Conservation (phyloP, 2,797 vertebrate species). For the Siniperca undulata region DNA sequence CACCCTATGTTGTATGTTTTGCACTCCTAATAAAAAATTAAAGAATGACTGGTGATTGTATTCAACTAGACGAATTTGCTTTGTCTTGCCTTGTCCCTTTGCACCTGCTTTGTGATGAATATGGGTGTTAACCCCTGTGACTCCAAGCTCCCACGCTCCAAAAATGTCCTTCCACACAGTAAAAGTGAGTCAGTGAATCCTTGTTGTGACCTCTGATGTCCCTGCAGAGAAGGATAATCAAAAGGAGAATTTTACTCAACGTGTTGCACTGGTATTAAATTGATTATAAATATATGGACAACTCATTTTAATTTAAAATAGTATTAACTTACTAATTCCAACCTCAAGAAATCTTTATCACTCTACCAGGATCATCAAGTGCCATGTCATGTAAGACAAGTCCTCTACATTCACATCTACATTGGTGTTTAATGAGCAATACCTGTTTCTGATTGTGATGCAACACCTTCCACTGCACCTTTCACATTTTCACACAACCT, state of each 20-base stretch:
- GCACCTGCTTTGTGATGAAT: not conserved
- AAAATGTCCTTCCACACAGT: not conserved
- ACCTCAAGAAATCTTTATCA: not conserved
- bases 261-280: not conserved
- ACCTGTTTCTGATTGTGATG: not conserved
- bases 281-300: not conserved
- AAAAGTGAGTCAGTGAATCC: not conserved
- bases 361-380: not conserved
- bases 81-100: not conserved
- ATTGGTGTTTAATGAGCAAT: not conserved
- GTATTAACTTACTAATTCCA: not conserved
- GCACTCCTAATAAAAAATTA: too few species aligned
- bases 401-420: not conserved
- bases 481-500: slow-evolving; percentile 16
- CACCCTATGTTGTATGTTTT: too few species aligned
- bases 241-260: not conserved
- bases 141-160: not conserved
- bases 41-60: too few species aligned
- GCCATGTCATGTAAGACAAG: not conserved
- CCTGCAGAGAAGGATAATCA: not conserved
- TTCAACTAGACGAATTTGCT: not conserved
- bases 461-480: not conserved
- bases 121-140: not conserved
- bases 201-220: not conserved
- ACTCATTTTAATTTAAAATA: not conserved